These are phyloP conservation scores for Aselliscus stoliczkanus DNA, from an alignment of 2,797 vertebrate genomes.

Conservation along the genomic window DNA sequence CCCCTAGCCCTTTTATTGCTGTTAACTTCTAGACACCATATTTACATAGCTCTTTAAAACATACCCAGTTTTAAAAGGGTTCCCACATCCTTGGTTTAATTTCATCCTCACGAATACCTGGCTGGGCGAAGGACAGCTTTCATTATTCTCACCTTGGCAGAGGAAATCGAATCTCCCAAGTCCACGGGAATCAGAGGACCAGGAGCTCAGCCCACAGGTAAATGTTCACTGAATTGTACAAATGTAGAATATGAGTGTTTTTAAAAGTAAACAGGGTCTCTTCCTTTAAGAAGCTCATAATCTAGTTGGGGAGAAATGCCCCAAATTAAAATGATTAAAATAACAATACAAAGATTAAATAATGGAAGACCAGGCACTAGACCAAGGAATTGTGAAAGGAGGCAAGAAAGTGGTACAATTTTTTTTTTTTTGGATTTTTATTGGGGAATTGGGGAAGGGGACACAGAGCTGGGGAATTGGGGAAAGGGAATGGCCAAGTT, in stretches of 20 bases:
- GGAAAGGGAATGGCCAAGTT: too few species aligned
- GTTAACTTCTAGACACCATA: not conserved
- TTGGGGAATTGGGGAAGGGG: too few species aligned
- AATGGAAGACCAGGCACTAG: not conserved
- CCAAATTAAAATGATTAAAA: not conserved
- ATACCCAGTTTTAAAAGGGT: constrained; percentile 21
- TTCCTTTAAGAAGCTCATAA: not conserved
- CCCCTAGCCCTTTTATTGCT: not conserved
- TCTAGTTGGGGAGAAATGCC: not conserved
- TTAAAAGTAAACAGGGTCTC: not conserved
- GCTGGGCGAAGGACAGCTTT: not conserved
- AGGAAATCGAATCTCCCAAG: not conserved
- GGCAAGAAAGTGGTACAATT: not conserved
- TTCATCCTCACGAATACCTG: constrained; percentile 1
- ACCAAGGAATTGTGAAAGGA: not conserved
- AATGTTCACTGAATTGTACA: not conserved
- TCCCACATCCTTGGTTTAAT: not conserved
- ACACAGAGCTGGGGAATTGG: too few species aligned
- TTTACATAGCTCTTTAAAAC: not conserved
- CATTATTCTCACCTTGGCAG: not conserved
- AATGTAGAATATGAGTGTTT: not conserved
- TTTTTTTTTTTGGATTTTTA: too few species aligned
- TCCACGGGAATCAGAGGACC: not conserved
- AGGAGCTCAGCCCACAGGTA: not conserved
- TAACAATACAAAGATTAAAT: not conserved